These are phyloP conservation scores for Camponotus fellah DNA, from an alignment of 2,888 invertebrate genomes.

Conservation along the genomic window DNA sequence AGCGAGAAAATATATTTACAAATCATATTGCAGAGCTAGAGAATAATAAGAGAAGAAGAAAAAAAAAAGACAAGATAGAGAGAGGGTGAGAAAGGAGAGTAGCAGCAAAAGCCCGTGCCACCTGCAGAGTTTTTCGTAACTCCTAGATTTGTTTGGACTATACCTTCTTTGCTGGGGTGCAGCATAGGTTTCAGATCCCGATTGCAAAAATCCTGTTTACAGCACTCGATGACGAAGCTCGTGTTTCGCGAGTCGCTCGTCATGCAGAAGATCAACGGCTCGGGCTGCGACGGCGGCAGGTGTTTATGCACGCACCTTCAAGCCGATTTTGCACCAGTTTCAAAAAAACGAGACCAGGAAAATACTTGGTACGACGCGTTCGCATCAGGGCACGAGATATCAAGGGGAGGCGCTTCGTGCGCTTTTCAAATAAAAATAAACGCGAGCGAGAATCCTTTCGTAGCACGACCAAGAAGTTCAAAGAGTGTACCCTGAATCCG, in stretches of 20 bases:
- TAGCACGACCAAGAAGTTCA: constrained; percentile 33
- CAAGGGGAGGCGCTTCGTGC: constrained; percentile 47
- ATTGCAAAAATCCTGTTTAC: constrained; percentile 94
- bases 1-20: constrained; percentile 11
- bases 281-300: constrained; percentile 91
- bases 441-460: constrained; percentile 21
- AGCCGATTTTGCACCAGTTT: constrained; percentile 89
- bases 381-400: constrained; percentile 34
- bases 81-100: constrained; percentile 24
- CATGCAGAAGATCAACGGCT: constrained; percentile 94
- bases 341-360: constrained; percentile 72
- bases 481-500: neutral
- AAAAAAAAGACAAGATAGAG: neutral
- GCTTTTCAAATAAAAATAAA: constrained; percentile 30
- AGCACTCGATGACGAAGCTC: constrained; percentile 93
- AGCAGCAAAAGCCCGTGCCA: constrained; percentile 77
- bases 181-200: constrained; percentile 90
- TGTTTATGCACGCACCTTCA: constrained; percentile 93
- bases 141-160: constrained; percentile 78
- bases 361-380: constrained; percentile 4
- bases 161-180: constrained; percentile 90
- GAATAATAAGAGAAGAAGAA: constrained; percentile 34
- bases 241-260: constrained; percentile 91
- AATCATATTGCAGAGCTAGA: neutral
- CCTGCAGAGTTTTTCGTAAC: constrained; percentile 76